Evolutionary conservation across 2,113 vertebrate genomes (phyloP).

Genomic region (Nannobrachium achirus): DNA sequence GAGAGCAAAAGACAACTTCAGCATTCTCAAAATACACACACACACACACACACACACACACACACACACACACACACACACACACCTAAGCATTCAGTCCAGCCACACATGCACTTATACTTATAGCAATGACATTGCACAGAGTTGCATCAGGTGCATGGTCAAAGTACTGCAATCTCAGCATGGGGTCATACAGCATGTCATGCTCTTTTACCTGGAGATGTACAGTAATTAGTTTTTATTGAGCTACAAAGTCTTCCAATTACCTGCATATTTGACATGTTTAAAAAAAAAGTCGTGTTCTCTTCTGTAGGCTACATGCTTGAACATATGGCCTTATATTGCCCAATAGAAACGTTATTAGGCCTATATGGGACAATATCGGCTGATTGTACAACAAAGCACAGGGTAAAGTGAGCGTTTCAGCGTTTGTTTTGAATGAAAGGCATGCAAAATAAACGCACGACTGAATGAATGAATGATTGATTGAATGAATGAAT

Average conservation of each 20-base stretch:
- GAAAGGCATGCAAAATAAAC: neutral
- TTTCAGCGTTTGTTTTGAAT: neutral
- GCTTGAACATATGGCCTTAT: too few species aligned
- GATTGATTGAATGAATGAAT: neutral
- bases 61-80: neutral
- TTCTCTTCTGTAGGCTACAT: too few species aligned
- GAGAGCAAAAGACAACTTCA: neutral
- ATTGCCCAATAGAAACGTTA: too few species aligned
- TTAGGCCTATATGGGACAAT: too few species aligned
- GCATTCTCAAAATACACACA: neutral
- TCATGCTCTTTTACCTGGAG: too few species aligned
- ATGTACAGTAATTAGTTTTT: too few species aligned
- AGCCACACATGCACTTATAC: too few species aligned
- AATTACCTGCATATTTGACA: too few species aligned
- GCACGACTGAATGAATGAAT: neutral
- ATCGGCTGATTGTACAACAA: neutral
- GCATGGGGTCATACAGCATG: too few species aligned
- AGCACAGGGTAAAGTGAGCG: neutral
- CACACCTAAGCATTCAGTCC: too few species aligned
- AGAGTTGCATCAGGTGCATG: slow-evolving; percentile 13
- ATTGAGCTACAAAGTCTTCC: too few species aligned
- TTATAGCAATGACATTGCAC: neutral
- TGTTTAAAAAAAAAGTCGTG: too few species aligned
- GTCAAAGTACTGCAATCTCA: slow-evolving; percentile 12
- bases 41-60: slow-evolving; percentile 9